Base-by-base conservation (phyloP, 2,888 invertebrate species). In the Halictus quadricinctus region DNA sequence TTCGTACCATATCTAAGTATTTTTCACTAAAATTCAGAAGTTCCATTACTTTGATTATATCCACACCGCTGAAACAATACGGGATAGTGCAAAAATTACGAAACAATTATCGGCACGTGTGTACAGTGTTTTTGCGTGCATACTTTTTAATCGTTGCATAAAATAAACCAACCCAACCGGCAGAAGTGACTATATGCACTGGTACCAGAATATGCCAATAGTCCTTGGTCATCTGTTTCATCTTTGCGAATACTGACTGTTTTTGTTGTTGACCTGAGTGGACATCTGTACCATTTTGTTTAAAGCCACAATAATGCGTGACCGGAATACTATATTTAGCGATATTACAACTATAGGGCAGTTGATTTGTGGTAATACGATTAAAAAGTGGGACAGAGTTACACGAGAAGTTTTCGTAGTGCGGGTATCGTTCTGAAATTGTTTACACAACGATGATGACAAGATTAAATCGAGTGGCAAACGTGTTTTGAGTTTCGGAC, bases 191-290 rank as follows among this genome's bases (percentile, higher is more conserved):
- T 75, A 97, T 93, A 95, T 99, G 99, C 4, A 99, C 99, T 7
- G 98, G 99, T 81, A 99, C 95, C 81, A 99, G 95, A 79, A 99
- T 97, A 95, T 99, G 99, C 98, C 99, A 99, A 95, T 99, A 99
- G 93, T 99, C 97, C 94, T 97, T 97, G 93, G 98, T 98, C 97
- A 99, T 98, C 92, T 97, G 95, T 94, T 98, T 99, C 95, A 99
- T 98, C 92, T 96, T 96, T 91, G 97, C 96, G 92, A 98, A 96
- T 4, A 98, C 93, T 1, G 97, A 96, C 90, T 95, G 93, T 94
- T 97, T 96, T 58, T n/a, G 41, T 1, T 74, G 41, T 3, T 76
- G 60, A 1, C 74, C 60, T 21, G 69, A 18, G 10, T 25, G 25
- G 7, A 80, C 43, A 2, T 29, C 48, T 13, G 86, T 80, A 5